Evolutionary conservation across 2,113 vertebrate genomes (phyloP).

Genomic region (Chaetorhynchus papuensis): DNA sequence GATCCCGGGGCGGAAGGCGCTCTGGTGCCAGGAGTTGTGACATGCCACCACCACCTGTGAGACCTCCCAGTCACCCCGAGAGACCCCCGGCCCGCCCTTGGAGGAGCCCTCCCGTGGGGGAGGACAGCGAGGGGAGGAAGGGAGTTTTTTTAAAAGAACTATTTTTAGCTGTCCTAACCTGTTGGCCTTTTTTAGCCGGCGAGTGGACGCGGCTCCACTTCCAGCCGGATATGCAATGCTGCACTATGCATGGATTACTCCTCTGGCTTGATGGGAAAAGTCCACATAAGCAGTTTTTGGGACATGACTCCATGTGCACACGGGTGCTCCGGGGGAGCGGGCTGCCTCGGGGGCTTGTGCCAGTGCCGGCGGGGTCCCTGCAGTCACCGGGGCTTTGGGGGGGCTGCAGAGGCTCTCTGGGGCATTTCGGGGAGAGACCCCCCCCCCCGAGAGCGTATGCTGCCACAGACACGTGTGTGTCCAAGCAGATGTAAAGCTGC

Average conservation of each 20-base stretch:
- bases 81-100: not conserved
- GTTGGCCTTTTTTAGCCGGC: slow-evolving; percentile 33
- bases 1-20: not conserved
- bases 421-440: accelerated
- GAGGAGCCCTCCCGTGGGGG: not conserved
- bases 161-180: slow-evolving; percentile 46
- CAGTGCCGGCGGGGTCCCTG: not conserved
- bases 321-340: not conserved
- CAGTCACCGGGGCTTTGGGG: not conserved
- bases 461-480: not conserved
- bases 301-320: not conserved
- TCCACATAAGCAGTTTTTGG: not conserved
- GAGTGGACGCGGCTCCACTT: not conserved
- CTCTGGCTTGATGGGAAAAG: slow-evolving; percentile 37
- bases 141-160: not conserved
- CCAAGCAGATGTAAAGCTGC: not conserved
- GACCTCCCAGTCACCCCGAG: not conserved
- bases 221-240: slow-evolving; percentile 49
- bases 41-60: accelerated
- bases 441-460: not conserved
- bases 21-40: not conserved
- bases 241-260: slow-evolving; percentile 64
- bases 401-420: not conserved
- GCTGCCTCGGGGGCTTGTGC: not conserved
- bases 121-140: not conserved